These are phyloP conservation scores for Pangasius macronema DNA, from an alignment of 2,797 vertebrate genomes.

Conservation along the genomic window DNA sequence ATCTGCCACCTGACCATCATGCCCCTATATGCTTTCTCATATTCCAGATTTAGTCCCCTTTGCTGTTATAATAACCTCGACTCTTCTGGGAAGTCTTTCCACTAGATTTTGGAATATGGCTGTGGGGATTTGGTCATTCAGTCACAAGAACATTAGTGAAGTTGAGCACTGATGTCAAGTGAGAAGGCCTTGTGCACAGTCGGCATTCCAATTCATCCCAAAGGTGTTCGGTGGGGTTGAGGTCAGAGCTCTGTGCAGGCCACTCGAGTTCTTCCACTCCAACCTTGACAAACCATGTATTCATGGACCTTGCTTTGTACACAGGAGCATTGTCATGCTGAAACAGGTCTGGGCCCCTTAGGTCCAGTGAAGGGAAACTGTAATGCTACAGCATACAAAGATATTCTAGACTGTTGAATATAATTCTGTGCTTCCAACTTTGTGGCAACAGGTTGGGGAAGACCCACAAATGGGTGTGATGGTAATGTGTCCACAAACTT, in stretches of 20 bases:
- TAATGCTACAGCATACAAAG: neutral
- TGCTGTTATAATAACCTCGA: neutral
- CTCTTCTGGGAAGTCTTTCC: neutral
- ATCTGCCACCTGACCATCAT: neutral
- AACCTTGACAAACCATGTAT: neutral
- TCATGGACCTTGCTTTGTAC: neutral
- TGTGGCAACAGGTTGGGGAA: neutral
- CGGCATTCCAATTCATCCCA: neutral
- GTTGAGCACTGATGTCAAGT: neutral
- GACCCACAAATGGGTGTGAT: neutral
- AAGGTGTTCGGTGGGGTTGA: neutral
- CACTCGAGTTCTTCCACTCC: neutral
- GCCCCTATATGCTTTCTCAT: neutral
- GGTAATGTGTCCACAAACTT: neutral
- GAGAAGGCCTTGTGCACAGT: neutral
- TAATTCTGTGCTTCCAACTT: neutral
- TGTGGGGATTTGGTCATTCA: neutral
- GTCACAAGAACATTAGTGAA: neutral
- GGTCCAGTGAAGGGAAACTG: neutral
- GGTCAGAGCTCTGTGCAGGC: neutral
- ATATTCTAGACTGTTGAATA: neutral
- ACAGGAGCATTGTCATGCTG: neutral
- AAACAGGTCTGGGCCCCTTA: neutral
- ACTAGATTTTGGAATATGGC: neutral
- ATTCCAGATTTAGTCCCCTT: neutral